Evolutionary conservation across 1,140 invertebrate genomes (phyloP).

Genomic region (Cotesia vestalis): DNA sequence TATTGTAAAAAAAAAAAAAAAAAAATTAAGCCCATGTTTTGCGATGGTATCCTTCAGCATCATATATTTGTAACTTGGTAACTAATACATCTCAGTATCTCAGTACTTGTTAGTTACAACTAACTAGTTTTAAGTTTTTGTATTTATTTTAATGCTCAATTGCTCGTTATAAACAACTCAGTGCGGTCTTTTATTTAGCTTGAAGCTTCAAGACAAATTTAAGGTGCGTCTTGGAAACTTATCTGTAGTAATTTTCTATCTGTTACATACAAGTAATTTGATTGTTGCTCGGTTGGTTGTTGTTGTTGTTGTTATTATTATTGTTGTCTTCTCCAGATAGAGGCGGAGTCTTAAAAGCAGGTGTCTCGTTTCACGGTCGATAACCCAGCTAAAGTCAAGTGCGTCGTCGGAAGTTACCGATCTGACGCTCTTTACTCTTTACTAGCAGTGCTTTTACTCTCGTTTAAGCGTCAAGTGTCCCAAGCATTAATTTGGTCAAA

Average conservation of each 20-base stretch:
- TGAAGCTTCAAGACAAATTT: slow-evolving; percentile 25
- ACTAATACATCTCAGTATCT: too few species aligned
- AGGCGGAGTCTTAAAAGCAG: slow-evolving; percentile 38
- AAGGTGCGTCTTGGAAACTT: slow-evolving; percentile 30
- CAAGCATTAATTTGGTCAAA: neutral
- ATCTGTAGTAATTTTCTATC: slow-evolving; percentile 19
- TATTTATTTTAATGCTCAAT: too few species aligned
- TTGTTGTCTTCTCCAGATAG: slow-evolving; percentile 26
- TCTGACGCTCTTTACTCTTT: slow-evolving; percentile 32
- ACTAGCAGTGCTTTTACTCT: slow-evolving; percentile 3
- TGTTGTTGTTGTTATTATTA: too few species aligned
- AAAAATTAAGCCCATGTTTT: too few species aligned
- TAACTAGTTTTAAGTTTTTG: too few species aligned
- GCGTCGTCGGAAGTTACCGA: slow-evolving; percentile 43
- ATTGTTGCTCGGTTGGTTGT: slow-evolving; percentile 16
- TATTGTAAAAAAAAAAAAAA: too few species aligned
- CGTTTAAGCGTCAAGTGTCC: neutral
- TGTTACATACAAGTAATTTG: slow-evolving; percentile 1
- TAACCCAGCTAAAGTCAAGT: slow-evolving; percentile 44
- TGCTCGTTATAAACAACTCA: slow-evolving; percentile 7
- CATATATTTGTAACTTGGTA: too few species aligned
- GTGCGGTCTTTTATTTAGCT: neutral
- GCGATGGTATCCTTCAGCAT: too few species aligned
- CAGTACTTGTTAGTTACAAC: too few species aligned
- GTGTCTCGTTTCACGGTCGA: slow-evolving; percentile 46